These are phyloP conservation scores for Yponomeuta plumbellus DNA, from an alignment of 2,888 invertebrate species.

Conservation along the genomic window DNA sequence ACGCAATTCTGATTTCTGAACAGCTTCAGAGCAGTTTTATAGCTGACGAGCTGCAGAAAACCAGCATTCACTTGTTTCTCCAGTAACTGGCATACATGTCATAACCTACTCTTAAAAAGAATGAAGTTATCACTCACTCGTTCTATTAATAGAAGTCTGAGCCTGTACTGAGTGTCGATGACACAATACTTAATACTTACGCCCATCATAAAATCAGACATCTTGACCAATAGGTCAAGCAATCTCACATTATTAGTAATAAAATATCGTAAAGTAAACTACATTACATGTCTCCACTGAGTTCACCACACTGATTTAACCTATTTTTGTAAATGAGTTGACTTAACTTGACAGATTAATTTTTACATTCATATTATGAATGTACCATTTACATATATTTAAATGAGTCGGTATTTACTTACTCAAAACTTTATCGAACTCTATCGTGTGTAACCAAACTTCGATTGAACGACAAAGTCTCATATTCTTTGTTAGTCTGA, in stretches of 20 bases:
- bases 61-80: not conserved
- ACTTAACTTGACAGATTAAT: not conserved
- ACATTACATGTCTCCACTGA: not conserved
- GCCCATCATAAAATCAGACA: not conserved
- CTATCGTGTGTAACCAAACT: no score
- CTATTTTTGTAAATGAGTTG: not conserved
- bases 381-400: no score
- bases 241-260: not conserved
- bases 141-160: not conserved
- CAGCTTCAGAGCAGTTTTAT: no score
- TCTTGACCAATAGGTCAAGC: not conserved
- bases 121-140: not conserved
- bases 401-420: no score
- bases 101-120: not conserved
- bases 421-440: no score
- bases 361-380: no score
- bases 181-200: not conserved
- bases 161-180: not conserved
- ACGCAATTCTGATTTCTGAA: no score
- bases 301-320: not conserved
- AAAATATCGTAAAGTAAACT: no score
- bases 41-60: not conserved
- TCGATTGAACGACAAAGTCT: no score
- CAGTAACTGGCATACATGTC: not conserved
- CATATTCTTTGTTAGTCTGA: no score